Conservation (phyloP, 2,113 vertebrate species). For the Sigmodon hispidus region DNA sequence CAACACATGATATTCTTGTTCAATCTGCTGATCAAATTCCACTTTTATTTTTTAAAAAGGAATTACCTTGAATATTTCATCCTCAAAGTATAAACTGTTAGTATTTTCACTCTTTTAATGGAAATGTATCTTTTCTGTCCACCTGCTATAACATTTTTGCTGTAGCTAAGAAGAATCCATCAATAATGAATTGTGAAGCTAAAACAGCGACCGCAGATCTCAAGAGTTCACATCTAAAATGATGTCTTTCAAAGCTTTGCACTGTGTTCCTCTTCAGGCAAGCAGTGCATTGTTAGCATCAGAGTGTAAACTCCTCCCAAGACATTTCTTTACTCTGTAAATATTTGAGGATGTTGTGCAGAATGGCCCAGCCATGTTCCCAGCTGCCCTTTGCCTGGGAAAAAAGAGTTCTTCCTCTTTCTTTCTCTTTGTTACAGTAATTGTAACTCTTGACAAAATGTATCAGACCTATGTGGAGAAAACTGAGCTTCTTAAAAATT, state of each 20-base stretch:
- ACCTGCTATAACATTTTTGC: background rate
- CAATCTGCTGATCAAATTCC: background rate
- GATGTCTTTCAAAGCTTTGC: background rate
- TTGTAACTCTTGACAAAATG: background rate
- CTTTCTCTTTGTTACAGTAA: background rate
- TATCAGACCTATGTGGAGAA: background rate
- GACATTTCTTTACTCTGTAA: background rate
- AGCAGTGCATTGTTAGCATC: background rate
- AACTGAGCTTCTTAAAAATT: background rate
- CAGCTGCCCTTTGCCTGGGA: no score
- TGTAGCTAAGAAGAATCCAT: background rate
- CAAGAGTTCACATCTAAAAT: background rate
- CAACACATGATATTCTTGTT: background rate
- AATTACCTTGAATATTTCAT: slow-evolving; percentile 18
- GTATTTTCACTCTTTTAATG: background rate
- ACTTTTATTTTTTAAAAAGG: slow-evolving; percentile 2
- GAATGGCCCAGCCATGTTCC: fast-evolving
- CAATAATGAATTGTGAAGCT: slow-evolving; percentile 20
- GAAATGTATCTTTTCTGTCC: slow-evolving; percentile 6
- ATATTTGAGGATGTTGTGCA: background rate
- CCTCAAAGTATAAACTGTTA: background rate
- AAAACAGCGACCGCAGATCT: background rate
- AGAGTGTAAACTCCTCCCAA: background rate
- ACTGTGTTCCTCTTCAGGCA: background rate
- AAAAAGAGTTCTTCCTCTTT: background rate